These are phyloP conservation scores for Oikopleura dioica DNA, from an alignment of 23 tunicate genomes.

Conservation along the genomic window DNA sequence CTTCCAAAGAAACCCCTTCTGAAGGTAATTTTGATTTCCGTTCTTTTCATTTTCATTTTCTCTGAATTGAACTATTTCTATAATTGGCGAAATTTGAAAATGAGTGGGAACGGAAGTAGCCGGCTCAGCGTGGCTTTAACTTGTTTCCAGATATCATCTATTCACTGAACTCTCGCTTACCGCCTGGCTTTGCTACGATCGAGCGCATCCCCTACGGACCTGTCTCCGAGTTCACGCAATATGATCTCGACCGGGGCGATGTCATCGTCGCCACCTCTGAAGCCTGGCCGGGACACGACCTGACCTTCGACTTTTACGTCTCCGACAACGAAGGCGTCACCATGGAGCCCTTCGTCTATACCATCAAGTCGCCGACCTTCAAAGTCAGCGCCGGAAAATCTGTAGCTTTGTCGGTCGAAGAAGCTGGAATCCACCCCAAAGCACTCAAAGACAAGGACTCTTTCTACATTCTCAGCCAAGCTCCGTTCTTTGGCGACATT, in stretches of 20 bases:
- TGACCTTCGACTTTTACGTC: slow-evolving; percentile 1
- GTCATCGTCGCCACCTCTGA: not conserved
- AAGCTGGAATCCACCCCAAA: not conserved
- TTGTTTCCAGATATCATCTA: not conserved
- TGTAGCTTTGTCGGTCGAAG: not conserved
- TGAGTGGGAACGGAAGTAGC: too few relatives aligned
- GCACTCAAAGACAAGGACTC: not conserved
- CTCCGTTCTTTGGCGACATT: not conserved
- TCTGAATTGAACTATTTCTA: too few relatives aligned
- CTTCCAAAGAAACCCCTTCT: not conserved
- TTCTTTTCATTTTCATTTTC: too few relatives aligned
- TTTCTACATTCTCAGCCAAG: not conserved
- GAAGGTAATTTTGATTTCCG: too few relatives aligned
- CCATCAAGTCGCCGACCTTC: slow-evolving; percentile 1
- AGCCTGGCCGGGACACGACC: slow-evolving; percentile 8
- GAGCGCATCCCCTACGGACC: slow-evolving; percentile 5
- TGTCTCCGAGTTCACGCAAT: not conserved
- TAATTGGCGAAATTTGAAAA: too few relatives aligned
- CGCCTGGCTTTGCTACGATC: slow-evolving; percentile 11
- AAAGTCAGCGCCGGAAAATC: not conserved
- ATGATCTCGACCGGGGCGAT: not conserved
- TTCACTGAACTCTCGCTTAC: not conserved
- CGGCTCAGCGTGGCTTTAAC: too few relatives aligned
- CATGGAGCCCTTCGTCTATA: not conserved
- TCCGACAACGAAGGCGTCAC: slow-evolving; percentile 3